These are phyloP conservation scores for Oophaga pumilio DNA, from an alignment of 2,113 vertebrate species.

Conservation along the genomic window DNA sequence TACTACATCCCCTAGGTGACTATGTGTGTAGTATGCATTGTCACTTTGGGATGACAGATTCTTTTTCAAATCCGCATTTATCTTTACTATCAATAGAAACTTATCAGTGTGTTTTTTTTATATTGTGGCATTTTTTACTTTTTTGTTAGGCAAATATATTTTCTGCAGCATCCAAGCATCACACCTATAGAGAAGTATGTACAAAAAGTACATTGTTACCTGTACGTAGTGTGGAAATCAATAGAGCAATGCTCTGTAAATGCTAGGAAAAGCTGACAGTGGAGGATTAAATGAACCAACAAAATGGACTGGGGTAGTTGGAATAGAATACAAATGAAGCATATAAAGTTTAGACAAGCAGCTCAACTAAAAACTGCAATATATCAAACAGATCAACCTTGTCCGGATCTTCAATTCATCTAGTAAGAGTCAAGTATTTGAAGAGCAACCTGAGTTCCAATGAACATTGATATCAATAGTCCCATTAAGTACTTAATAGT, in stretches of 20 bases:
- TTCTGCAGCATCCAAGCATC: background rate
- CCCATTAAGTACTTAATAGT: too few species aligned
- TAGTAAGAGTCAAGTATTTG: too few species aligned
- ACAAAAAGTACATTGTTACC: background rate
- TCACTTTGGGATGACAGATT: too few species aligned
- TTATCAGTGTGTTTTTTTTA: too few species aligned
- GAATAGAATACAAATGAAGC: slow-evolving; percentile 18
- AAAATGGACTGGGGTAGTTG: background rate
- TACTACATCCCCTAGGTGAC: too few species aligned
- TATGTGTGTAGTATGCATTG: too few species aligned
- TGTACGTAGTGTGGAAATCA: background rate
- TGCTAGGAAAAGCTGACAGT: background rate
- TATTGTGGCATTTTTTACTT: too few species aligned
- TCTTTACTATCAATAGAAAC: too few species aligned
- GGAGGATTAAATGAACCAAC: background rate
- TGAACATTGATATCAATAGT: too few species aligned
- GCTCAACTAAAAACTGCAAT: background rate
- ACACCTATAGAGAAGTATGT: background rate
- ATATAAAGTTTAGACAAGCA: background rate
- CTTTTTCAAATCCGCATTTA: too few species aligned
- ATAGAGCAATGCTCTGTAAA: slow-evolving; percentile 6
- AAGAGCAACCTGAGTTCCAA: too few species aligned
- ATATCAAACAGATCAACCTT: background rate
- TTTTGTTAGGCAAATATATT: background rate
- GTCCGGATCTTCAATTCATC: background rate